Evolutionary conservation across 2,888 invertebrate species (phyloP).

Genomic region (Plagodis pulveraria): DNA sequence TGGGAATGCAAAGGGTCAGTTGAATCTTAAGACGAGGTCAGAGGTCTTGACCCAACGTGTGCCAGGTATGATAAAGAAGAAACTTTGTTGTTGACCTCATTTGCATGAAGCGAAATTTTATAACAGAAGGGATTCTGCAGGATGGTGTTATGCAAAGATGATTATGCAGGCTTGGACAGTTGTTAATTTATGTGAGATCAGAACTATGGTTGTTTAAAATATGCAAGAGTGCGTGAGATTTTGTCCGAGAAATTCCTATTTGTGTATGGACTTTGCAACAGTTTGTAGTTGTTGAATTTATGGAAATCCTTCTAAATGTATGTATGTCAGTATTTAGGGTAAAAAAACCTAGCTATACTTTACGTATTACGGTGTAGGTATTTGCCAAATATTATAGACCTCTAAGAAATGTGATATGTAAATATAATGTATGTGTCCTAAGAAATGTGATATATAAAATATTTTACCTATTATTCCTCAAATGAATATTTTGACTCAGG

Average conservation of each 20-base stretch:
- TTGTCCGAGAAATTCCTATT: not conserved
- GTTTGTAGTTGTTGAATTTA: no score
- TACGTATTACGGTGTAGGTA: no score
- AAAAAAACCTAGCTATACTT: no score
- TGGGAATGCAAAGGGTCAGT: slow-evolving; percentile 77
- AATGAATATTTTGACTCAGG: no score
- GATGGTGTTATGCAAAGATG: slow-evolving; percentile 18
- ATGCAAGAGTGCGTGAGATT: slow-evolving; percentile 20
- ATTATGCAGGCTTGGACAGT: slow-evolving; percentile 29
- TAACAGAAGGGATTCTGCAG: slow-evolving; percentile 34
- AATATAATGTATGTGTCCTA: no score
- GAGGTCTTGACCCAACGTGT: slow-evolving; percentile 77
- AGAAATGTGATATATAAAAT: no score
- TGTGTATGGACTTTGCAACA: no score
- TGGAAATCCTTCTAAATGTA: no score
- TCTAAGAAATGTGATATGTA: no score
- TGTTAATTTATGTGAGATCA: slow-evolving; percentile 28
- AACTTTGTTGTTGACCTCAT: slow-evolving; percentile 48
- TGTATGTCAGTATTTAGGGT: no score
- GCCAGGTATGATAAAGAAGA: slow-evolving; percentile 38
- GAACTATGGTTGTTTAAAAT: slow-evolving; percentile 4
- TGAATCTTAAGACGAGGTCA: slow-evolving; percentile 65
- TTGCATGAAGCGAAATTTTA: slow-evolving; percentile 68
- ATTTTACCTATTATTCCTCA: no score
- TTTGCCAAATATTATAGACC: no score